Evolutionary conservation across 2,888 invertebrate genomes (phyloP), one percentile per base, ranked within the genome.

Genomic region (Micoletzkya japonica): DNA sequence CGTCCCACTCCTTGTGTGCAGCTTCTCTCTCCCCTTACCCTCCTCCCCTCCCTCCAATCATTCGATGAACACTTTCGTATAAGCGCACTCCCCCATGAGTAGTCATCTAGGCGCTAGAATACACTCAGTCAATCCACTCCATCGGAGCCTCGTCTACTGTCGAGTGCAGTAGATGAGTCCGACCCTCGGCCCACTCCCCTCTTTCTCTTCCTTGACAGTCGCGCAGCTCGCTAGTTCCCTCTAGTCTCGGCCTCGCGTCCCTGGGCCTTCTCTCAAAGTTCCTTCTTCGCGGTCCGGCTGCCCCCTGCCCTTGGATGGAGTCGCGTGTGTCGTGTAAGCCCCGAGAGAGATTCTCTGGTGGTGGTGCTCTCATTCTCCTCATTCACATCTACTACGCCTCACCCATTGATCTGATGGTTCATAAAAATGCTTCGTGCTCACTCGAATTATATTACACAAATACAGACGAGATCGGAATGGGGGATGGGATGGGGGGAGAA

Each of bases 1-100:
- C 74, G 39, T 57, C 49, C 71, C 73, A 68, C 61, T 54, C 70
- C 74, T 73, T 69, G 49, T 54, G 70, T 73, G 73, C 72, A 60
- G 72, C 74, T 71, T 70, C 44, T 67, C 39, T 20, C 64, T 52
- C 17, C 7, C 20, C 44, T 14, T n/a, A 34, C 54, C 36, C 54
- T 54, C 36, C 64, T 37, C 26, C 28, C 54, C 26, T 32, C 30
- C 32, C 17, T 20, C 52, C 34, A 37, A 37, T 54, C 64, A 36
- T 32, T 63, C 49, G 63, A 63, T 63, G 63, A 63, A 34, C 34
- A 63, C 50, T 26, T 36, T 60, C 63, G 50, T 50, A 32, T 37
- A 2, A 32, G 63, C 50, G 49, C 49, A n/a, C 50, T 49, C 49
- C 63, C 61, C 63, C 54, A 7, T 54, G 10, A 7, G 7, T 26